phyloP scores from a whole-genome alignment of 2,888 invertebrate genomes.

The Prenolepis imparis region DNA sequence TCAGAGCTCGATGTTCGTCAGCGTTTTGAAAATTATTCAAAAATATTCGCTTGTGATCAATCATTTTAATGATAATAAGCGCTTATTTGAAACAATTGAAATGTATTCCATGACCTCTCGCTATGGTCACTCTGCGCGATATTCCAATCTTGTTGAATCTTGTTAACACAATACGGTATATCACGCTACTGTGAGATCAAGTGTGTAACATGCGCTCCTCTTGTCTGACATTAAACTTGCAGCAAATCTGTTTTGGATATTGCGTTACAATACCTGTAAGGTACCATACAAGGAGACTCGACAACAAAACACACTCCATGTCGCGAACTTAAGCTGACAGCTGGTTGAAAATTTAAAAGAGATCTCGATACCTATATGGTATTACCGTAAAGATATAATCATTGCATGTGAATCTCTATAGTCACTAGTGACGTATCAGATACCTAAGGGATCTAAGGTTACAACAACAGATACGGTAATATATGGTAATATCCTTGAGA shows the following conservation, averaged over 20 bases:
- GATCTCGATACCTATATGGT: not conserved
- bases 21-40: not conserved
- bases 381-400: not conserved
- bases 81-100: not conserved
- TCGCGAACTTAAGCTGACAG: not conserved
- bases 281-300: not conserved
- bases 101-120: no score
- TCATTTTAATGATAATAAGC: not conserved
- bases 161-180: not conserved
- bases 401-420: constrained; percentile 8
- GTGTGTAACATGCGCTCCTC: not conserved
- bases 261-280: not conserved
- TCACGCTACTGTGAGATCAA: not conserved
- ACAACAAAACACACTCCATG: not conserved
- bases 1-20: not conserved
- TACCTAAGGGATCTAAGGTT: constrained; percentile 36
- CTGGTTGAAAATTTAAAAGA: not conserved
- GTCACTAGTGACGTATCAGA: constrained; percentile 18
- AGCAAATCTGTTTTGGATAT: not conserved
- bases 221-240: not conserved
- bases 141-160: not conserved
- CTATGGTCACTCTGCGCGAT: not conserved
- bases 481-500: constrained; percentile 11
- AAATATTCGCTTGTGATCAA: not conserved
- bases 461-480: constrained; percentile 20